These are phyloP conservation scores for Callaeas wilsoni DNA, from an alignment of 2,113 vertebrate genomes.

Conservation along the genomic window DNA sequence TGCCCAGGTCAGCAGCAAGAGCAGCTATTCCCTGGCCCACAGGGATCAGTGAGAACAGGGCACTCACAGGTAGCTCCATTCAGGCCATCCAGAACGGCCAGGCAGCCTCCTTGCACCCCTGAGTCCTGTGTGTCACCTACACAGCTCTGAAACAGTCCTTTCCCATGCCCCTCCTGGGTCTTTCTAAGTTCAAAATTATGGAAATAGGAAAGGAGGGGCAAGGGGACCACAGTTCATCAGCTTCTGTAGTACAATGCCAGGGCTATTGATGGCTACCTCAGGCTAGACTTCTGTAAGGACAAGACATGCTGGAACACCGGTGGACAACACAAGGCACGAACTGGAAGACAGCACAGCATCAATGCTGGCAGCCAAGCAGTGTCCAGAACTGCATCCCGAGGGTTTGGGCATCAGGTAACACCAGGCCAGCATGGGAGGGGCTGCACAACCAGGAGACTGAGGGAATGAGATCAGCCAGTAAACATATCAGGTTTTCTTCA, in stretches of 20 bases:
- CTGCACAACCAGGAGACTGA: neutral
- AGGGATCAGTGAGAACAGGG: neutral
- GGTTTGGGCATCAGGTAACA: no score
- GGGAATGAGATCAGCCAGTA: fast-evolving
- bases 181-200: neutral
- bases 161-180: fast-evolving
- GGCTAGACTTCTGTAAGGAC: neutral
- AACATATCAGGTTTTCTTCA: neutral
- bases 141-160: neutral
- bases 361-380: fast-evolving
- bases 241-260: fast-evolving
- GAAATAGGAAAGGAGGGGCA: neutral
- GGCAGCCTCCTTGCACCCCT: neutral
- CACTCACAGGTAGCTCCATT: neutral
- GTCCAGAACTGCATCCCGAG: fast-evolving
- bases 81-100: neutral
- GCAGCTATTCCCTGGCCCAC: neutral
- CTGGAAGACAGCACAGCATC: neutral
- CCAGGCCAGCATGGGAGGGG: neutral
- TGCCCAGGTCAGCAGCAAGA: neutral
- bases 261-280: fast-evolving
- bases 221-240: neutral
- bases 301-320: neutral
- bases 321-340: fast-evolving
- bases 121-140: neutral